A percentile compares a stretch with the other conserved stretches of the same genome.
phyloP scores from a whole-genome alignment of 1,140 invertebrate genomes.

The Drosophila sp. region DNA sequence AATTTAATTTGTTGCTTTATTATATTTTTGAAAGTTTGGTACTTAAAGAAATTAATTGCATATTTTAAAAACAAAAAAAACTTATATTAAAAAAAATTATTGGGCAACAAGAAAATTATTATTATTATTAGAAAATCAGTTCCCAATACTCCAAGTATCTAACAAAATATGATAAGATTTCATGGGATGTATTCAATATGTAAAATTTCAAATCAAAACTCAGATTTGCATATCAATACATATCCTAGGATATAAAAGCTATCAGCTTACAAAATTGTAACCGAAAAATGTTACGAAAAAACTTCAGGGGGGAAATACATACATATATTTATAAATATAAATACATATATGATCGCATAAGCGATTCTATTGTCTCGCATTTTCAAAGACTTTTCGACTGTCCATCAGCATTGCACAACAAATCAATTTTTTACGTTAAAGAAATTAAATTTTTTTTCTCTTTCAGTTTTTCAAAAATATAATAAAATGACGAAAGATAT shows the following conservation, averaged over 20 bases:
- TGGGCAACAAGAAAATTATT: no score
- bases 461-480: slow-evolving; percentile 34
- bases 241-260: no score
- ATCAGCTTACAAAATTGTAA: slow-evolving; percentile 16
- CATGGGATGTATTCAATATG: not conserved
- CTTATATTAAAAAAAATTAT: no score
- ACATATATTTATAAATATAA: not conserved
- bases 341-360: slow-evolving; percentile 8
- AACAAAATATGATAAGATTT: no score
- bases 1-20: no score
- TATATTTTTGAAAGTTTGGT: no score
- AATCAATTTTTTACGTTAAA: slow-evolving; percentile 58
- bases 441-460: slow-evolving; percentile 41
- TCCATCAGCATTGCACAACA: slow-evolving; percentile 37
- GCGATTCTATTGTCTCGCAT: slow-evolving; percentile 21
- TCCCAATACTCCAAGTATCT: no score
- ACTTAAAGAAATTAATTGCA: no score
- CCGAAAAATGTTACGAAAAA: slow-evolving; percentile 15
- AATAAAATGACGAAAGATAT: slow-evolving; percentile 56
- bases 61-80: no score
- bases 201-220: not conserved
- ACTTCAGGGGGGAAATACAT: not conserved
- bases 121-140: no score
- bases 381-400: slow-evolving; percentile 12
- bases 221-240: slow-evolving; percentile 2